phyloP scores from a whole-genome alignment of 2,888 invertebrate species.

The Steinernema hermaphroditum region DNA sequence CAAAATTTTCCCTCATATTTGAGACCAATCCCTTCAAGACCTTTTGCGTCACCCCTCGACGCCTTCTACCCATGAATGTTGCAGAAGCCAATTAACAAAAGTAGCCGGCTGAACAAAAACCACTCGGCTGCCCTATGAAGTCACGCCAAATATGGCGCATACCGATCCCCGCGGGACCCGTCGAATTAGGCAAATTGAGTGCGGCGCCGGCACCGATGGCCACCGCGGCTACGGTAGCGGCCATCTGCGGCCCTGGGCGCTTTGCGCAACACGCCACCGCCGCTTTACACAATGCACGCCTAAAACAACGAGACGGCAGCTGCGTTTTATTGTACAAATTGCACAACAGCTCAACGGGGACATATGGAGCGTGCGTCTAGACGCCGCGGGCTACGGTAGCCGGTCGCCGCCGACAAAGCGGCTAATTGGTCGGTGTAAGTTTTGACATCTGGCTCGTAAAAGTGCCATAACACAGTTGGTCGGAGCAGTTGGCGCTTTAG shows the following conservation, averaged over 20 bases:
- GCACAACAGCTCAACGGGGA: constrained; percentile 2
- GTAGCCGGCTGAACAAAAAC: no score
- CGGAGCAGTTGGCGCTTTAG: constrained; percentile 1
- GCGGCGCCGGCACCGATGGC: background rate
- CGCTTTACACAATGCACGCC: constrained; percentile 18
- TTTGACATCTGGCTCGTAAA: constrained; percentile 31
- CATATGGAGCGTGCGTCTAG: constrained; percentile 4
- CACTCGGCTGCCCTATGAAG: constrained; percentile 17
- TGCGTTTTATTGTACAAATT: constrained; percentile 27
- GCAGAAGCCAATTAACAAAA: no score
- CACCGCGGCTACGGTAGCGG: background rate
- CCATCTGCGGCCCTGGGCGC: constrained; percentile 15
- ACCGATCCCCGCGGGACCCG: background rate
- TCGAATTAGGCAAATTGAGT: constrained; percentile 27
- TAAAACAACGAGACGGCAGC: constrained; percentile 10
- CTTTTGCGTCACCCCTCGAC: no score
- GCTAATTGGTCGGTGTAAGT: constrained; percentile 27
- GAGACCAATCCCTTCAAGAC: no score
- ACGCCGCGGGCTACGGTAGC: constrained; percentile 2
- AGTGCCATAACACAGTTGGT: constrained; percentile 13
- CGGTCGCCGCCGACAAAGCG: constrained; percentile 5
- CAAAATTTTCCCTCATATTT: no score
- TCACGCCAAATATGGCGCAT: background rate
- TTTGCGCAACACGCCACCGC: constrained; percentile 14
- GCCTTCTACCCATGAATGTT: no score